Base-by-base conservation (phyloP, 1,140 invertebrate genomes). In the Dreissena polymorpha region DNA sequence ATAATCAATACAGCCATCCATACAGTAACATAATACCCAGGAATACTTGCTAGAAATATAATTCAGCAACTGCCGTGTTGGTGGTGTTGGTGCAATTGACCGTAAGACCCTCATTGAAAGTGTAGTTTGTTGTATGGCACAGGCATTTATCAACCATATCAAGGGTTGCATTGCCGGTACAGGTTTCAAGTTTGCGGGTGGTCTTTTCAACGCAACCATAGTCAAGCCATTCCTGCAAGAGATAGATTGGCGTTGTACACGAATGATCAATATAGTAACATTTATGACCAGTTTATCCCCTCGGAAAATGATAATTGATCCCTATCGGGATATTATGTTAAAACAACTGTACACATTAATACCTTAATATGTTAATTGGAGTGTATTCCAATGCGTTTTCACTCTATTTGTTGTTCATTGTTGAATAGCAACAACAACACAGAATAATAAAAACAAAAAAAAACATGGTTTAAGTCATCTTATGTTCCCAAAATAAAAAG, bases 11-110 rank as follows among this genome's bases (percentile, higher is more conserved):
- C 39, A 39, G 39, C 39, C 39, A 39, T 39, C 39, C 39, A 39
- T 39, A 39, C 39, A 39, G 39, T 25, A 69, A 23, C 60, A 63
- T 63, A n/a, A 63, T n/a, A n/a, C 18, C 18, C 60, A 63, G 18
- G 60, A 77, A n/a, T 60, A 50, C 71, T 57, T 73, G 51, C 71
- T 73, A 18, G n/a, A 73, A 73, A 27, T 53, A 73, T 21, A 73
- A 21, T 53, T 73, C 71, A 21, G 71, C 12, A 2, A 73, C 71
- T 51, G 71, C 71, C 13, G 50, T 18, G 51, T 73, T 51, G 0
- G 39, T 53, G 13, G 51, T 55, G 21, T 73, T 73, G 16, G 71
- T 73, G 51, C 71, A 73, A 50, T 73, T 73, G 21, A 73, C 39
- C 6, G 16, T 12, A 0, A 73, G 71, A 51, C n/a, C 16, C 12